A percentile compares a stretch with the other conserved stretches of the same genome.
phyloP scores from a whole-genome alignment of 2,113 vertebrate species.

The Eonycteris spelaea region DNA sequence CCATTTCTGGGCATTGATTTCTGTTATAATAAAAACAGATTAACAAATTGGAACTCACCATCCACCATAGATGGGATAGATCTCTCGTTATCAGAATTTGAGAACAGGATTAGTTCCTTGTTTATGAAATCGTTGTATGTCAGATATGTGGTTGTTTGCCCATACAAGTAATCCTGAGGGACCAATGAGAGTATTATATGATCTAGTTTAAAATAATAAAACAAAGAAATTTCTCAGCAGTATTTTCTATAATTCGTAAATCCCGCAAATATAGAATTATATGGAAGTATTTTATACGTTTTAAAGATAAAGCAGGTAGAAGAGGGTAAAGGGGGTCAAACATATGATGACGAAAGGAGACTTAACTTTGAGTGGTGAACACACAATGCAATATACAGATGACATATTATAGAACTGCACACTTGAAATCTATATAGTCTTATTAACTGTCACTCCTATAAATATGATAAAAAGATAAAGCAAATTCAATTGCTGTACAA shows the following conservation, averaged over 20 bases:
- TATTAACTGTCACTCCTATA: no score
- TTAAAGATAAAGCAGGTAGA: background rate
- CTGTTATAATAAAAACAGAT: conserved; percentile 44
- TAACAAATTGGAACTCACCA: conserved; percentile 83
- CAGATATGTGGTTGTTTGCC: conserved; percentile 87
- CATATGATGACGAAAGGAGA: no score
- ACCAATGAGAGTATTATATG: conserved; percentile 49
- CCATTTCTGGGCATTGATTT: background rate
- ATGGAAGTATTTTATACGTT: conserved; percentile 10
- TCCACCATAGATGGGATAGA: conserved; percentile 97
- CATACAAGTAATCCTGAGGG: conserved; percentile 93
- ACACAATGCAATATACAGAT: no score
- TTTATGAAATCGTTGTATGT: conserved; percentile 98
- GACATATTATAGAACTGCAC: no score
- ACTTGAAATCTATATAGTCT: no score
- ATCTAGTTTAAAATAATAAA: conserved; percentile 22
- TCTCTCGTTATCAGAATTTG: conserved; percentile 97
- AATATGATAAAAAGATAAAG: background rate
- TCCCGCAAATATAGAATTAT: background rate
- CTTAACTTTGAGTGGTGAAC: no score
- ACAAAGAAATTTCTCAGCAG: background rate
- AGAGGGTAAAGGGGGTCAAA: no score
- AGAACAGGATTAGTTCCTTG: conserved; percentile 97
- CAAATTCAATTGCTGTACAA: background rate
- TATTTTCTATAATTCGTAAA: conserved; percentile 15